Percentiles rank a stretch among this genome's conserved stretches.
phyloP scores from a whole-genome alignment of 2,888 invertebrate genomes.

The Athalia circularis region DNA sequence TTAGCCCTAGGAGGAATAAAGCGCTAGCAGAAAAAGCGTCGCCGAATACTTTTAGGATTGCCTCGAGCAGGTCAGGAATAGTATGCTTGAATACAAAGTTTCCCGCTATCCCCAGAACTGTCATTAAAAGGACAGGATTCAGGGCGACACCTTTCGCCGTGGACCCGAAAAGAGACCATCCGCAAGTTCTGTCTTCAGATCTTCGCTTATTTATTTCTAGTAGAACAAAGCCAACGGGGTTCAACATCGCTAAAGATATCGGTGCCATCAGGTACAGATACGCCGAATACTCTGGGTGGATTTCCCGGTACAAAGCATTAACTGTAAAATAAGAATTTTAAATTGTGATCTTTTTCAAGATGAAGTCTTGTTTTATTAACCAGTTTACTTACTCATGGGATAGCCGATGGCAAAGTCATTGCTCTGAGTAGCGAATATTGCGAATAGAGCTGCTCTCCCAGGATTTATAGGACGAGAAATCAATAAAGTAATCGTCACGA shows the following conservation, averaged over 20 bases:
- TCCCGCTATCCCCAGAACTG: constrained; percentile 90
- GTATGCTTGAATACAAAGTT: constrained; percentile 88
- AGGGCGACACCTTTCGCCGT: constrained; percentile 83
- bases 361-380: constrained; percentile 19
- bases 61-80: constrained; percentile 84
- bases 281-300: constrained; percentile 92
- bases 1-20: constrained; percentile 90
- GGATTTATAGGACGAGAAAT: constrained; percentile 88
- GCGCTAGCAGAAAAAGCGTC: constrained; percentile 94
- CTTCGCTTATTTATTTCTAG: constrained; percentile 87
- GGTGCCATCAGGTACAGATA: constrained; percentile 96
- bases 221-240: constrained; percentile 92
- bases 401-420: constrained; percentile 98
- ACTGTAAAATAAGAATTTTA: constrained; percentile 77
- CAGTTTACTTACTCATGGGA: constrained; percentile 87
- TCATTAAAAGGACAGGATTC: constrained; percentile 96
- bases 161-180: constrained; percentile 61
- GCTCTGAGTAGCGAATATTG: constrained; percentile 96
- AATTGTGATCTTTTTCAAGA: constrained; percentile 31
- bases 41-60: constrained; percentile 87
- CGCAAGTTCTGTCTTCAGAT: constrained; percentile 56
- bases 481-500: constrained; percentile 85
- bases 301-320: constrained; percentile 87
- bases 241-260: constrained; percentile 92
- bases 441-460: constrained; percentile 92